A percentile compares a stretch with the other conserved stretches of the same genome.
Conservation (phyloP, 2,113 vertebrate species). For the Scophthalmus maximus region DNA sequence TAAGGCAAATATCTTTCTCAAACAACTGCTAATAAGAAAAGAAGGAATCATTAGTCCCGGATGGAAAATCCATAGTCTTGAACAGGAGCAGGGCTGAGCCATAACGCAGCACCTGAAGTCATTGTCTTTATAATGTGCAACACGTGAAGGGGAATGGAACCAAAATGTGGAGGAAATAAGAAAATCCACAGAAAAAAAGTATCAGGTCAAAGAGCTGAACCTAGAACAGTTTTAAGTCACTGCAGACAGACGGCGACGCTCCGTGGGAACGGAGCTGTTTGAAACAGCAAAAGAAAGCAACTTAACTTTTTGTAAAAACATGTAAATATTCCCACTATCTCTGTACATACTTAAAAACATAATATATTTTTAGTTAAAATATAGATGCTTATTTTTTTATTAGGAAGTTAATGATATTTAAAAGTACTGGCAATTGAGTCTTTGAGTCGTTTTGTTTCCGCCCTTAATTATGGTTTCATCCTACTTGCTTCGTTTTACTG, state of each 20-base stretch:
- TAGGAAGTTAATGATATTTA: not conserved
- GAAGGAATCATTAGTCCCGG: too few species aligned
- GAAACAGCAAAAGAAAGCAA: conserved; percentile 12
- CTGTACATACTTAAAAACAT: conserved; percentile 73
- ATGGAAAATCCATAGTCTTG: not conserved
- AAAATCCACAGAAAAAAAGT: too few species aligned
- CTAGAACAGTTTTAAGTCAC: too few species aligned
- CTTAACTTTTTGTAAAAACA: conserved; percentile 33
- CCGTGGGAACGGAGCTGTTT: conserved; percentile 4
- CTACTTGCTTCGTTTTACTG: conserved; percentile 33
- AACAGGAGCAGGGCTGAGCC: not conserved
- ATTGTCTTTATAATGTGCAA: not conserved
- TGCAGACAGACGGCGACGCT: not conserved
- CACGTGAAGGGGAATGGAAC: too few species aligned
- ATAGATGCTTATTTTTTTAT: conserved; percentile 42
- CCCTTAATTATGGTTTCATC: conserved; percentile 10
- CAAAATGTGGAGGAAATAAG: too few species aligned
- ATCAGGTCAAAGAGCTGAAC: too few species aligned
- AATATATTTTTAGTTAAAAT: conserved; percentile 54
- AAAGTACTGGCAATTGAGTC: conserved; percentile 10
- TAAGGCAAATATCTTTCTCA: too few species aligned
- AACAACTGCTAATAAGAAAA: too few species aligned
- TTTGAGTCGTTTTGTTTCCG: not conserved
- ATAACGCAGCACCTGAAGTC: not conserved
- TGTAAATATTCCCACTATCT: conserved; percentile 58